Percentiles rank a stretch among this genome's conserved stretches.
phyloP scores from a whole-genome alignment of 2,888 invertebrate species.

The Xestia rhomboidea region DNA sequence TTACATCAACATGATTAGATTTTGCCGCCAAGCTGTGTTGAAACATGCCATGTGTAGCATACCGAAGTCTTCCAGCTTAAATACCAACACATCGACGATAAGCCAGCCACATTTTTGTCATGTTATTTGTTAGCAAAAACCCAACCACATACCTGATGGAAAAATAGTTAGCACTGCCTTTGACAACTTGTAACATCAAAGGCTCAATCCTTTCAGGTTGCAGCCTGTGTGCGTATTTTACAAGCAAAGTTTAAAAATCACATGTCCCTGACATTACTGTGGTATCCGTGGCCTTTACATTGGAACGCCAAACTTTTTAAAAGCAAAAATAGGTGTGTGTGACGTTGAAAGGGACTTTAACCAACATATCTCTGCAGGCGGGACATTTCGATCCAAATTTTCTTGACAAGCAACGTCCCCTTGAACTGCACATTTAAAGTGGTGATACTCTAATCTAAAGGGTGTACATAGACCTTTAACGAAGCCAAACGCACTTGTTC shows the following conservation, averaged over 20 bases:
- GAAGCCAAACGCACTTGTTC: no score
- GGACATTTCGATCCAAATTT: no score
- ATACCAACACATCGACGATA: neutral
- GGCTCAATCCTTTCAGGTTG: neutral
- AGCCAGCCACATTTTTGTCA: neutral
- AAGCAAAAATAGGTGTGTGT: neutral
- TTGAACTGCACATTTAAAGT: no score
- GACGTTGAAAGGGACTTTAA: neutral
- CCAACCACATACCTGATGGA: neutral
- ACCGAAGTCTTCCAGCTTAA: neutral
- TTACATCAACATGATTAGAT: neutral
- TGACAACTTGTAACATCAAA: slow-evolving; percentile 16
- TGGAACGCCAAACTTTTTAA: neutral
- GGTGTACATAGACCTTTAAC: no score
- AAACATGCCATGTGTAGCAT: neutral
- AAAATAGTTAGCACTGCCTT: neutral
- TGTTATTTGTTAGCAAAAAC: neutral
- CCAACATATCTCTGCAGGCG: no score
- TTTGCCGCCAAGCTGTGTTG: neutral
- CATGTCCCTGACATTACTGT: neutral
- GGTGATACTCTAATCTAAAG: no score
- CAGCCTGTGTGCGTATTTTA: neutral
- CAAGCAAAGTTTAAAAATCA: neutral
- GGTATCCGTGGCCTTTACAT: neutral
- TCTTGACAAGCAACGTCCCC: no score